Base-by-base conservation (phyloP, 2,797 vertebrate species). In the Trachurus trachurus region DNA sequence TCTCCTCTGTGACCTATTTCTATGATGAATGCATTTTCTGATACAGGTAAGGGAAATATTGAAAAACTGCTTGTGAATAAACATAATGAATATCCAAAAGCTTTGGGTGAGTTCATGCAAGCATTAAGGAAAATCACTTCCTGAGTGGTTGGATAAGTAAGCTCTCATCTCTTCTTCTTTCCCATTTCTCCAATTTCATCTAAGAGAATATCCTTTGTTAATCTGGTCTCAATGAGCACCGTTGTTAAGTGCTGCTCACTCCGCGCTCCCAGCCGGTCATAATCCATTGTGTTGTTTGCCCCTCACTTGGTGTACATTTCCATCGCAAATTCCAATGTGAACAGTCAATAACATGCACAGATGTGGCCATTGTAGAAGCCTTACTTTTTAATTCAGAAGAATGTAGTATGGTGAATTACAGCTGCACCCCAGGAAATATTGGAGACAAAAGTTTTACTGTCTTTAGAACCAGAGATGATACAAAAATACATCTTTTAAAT, bases 181-280 rank as follows among this genome's bases (percentile, higher is more conserved):
- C 68, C 71, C 50, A 60, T 88, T 89, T 88, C 87, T 90, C 84
- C 82, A 78, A 85, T 91, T 92, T 88, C 83, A 91, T 87, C 86
- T 88, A 88, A 82, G 87, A 90, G 84, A 91, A 91, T 88, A 92
- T 93, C 90, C 85, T 89, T 85, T 89, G 89, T 92, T 93, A 89
- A 93, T 91, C 92, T 88, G 76, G 44, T 73, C 83, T 92, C 88
- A 90, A 80, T 84, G 85, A 89, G 81, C 80, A 64, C 67, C 47
- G 80, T 85, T 90, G 87, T 89, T 91, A 88, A 84, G 71, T 78
- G 87, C 85, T 84, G 87, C 83, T 87, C 85, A 63, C 82, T 72
- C 79, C 54, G 73, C 71, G 52, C 86, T 88, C 76, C 47, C 76
- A 87, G 87, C 79, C 74, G 66, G 71, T 85, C 86, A 86, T 89